Conservation (phyloP, 2,113 vertebrate species). For the Pao palembangensis region DNA sequence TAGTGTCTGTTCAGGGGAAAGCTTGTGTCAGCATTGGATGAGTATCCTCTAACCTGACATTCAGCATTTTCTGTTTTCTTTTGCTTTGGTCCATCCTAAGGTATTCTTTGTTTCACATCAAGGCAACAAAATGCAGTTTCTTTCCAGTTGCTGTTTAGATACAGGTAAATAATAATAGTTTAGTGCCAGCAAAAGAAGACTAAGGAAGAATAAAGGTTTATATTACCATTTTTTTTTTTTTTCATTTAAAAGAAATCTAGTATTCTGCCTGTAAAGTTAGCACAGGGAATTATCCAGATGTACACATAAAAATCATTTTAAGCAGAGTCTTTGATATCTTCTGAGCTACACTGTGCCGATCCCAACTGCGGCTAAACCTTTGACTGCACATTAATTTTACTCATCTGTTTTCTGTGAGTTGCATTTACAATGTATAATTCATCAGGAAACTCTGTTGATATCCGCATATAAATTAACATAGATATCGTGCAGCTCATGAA, state of each 20-base stretch:
- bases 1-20: conserved; percentile 45
- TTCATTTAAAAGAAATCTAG: too few species aligned
- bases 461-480: conserved; percentile 64
- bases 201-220: too few species aligned
- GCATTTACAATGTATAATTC: conserved; percentile 67
- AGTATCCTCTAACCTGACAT: conserved; percentile 31
- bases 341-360: background rate
- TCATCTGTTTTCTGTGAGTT: conserved; percentile 60
- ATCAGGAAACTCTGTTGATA: conserved; percentile 63
- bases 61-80: conserved; percentile 46
- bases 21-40: conserved; percentile 35
- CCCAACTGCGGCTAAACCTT: conserved; percentile 28
- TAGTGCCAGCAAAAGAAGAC: too few species aligned
- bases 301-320: too few species aligned
- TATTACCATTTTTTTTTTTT: too few species aligned
- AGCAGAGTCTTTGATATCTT: too few species aligned
- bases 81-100: conserved; percentile 38
- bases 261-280: conserved; percentile 3
- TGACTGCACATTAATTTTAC: conserved; percentile 57
- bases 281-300: conserved; percentile 3
- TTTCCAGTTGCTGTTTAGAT: too few species aligned
- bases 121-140: too few species aligned
- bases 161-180: too few species aligned
- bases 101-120: conserved; percentile 25
- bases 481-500: conserved; percentile 64